A percentile compares a stretch with the other conserved stretches of the same genome.
Evolutionary conservation across 2,888 invertebrate species (phyloP).

Genomic region (Caenorhabditis macrosperma): DNA sequence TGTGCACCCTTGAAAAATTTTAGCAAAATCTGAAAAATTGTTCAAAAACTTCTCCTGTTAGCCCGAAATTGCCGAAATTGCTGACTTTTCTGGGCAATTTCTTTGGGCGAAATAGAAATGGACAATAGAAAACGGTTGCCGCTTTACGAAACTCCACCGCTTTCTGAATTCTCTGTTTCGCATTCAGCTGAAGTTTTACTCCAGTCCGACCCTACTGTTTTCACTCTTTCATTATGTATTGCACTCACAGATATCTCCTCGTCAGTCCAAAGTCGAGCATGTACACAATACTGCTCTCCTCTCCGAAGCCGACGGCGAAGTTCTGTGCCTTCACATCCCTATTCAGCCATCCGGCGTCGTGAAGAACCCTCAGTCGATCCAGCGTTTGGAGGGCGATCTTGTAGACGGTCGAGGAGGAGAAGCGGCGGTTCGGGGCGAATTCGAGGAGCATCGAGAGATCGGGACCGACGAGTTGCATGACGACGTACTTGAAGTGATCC

Average conservation of each 20-base stretch:
- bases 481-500: slow-evolving; percentile 67
- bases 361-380: slow-evolving; percentile 68
- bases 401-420: slow-evolving; percentile 67
- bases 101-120: no score
- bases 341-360: slow-evolving; percentile 70
- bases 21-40: no score
- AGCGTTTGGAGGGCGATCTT: slow-evolving; percentile 69
- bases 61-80: no score
- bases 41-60: no score
- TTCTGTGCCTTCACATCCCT: slow-evolving; percentile 75
- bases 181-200: no score
- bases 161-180: no score
- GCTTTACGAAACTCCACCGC: no score
- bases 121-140: no score
- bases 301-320: slow-evolving; percentile 72
- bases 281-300: slow-evolving; percentile 65
- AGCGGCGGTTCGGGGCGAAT: slow-evolving; percentile 48
- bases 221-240: background rate
- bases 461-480: slow-evolving; percentile 70
- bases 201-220: no score
- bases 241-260: slow-evolving; percentile 58
- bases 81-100: no score
- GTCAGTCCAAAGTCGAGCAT: slow-evolving; percentile 76
- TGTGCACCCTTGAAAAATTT: no score
- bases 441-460: slow-evolving; percentile 55